phyloP scores from a whole-genome alignment of 2,888 invertebrate genomes.

The Ecdyonurus torrentis region DNA sequence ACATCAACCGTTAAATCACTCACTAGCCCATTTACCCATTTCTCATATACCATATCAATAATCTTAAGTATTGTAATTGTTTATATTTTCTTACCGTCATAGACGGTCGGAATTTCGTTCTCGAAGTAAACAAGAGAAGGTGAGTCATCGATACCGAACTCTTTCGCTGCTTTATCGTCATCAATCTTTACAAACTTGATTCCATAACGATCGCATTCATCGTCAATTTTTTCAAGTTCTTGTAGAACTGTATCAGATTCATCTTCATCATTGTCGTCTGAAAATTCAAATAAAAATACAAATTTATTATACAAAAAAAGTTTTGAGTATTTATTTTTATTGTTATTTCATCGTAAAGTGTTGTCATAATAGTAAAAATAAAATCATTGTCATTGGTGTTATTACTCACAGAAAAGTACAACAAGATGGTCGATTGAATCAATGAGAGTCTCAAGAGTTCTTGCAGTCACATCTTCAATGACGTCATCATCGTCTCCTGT shows the following conservation, averaged over 20 bases:
- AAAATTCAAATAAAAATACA: too few species aligned
- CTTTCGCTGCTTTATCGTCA: slow-evolving; percentile 62
- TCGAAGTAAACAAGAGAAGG: slow-evolving; percentile 87
- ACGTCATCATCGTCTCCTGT: slow-evolving; percentile 88
- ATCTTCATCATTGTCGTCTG: slow-evolving; percentile 80
- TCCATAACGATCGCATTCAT: slow-evolving; percentile 81
- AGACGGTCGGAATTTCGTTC: slow-evolving; percentile 81
- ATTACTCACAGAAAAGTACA: slow-evolving; percentile 79
- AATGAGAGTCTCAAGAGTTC: slow-evolving; percentile 72
- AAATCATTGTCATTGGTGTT: too few species aligned
- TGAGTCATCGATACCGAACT: slow-evolving; percentile 68
- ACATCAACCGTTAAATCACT: slow-evolving; percentile 9
- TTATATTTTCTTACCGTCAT: slow-evolving; percentile 48
- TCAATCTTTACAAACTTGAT: slow-evolving; percentile 90
- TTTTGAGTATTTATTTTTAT: too few species aligned
- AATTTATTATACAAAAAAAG: too few species aligned
- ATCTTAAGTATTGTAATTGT: slow-evolving; percentile 24
- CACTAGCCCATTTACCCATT: background rate
- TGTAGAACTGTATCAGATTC: slow-evolving; percentile 71
- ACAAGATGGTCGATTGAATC: slow-evolving; percentile 81
- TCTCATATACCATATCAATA: slow-evolving; percentile 25
- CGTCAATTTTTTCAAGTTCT: slow-evolving; percentile 84
- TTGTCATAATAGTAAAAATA: background rate
- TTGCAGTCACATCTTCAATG: slow-evolving; percentile 85
- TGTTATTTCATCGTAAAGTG: background rate